Evolutionary conservation across 2,888 invertebrate genomes (phyloP), one percentile per base, ranked within the genome.

Genomic region (Hirtodrosophila histrioides): DNA sequence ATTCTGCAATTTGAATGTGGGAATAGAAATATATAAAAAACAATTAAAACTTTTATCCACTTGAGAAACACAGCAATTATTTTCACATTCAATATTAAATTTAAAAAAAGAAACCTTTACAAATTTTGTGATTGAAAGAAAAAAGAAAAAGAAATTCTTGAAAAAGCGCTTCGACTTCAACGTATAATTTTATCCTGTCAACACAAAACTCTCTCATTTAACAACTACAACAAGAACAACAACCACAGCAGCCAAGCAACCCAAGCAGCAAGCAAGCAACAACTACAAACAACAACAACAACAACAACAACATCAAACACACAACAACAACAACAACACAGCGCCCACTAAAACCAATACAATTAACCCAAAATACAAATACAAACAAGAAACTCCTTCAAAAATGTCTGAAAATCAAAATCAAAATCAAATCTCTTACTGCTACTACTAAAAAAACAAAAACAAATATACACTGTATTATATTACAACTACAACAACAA

Each of bases 381-480:
- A 66, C 48, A 48, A 66, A 36, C 40, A 37, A 9, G 41, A 69
- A 40, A 46, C 12, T 43, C 45, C 46, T 37, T 6, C 24, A 46
- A 63, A 44, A 67, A 55, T 41, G 24, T 54, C 8, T 17, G n/a
- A 53, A 45, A 53, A 45, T 17, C 17, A 35, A 41, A 44, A 54
- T 45, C 11, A 40, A 41, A n/a, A 23, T 39, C 49, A 40, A 33
- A 45, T 57, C 35, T 66, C 43, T 64, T 49, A 56, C 51, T 63
- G 81, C 85, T 82, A 80, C 41, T 84, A 80, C 81, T 80, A 84
- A 84, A 78, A 78, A 37, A 70, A 45, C 45, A 39, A 17, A 17
- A 17, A 17, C 17, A 17, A 17, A 17, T 69, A 62, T 51, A 72
- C 84, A 75, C 82, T 85, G 66, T 72, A 87, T 65, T 66, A 69